Percentiles rank a stretch among this genome's conserved stretches.
Evolutionary conservation across 2,888 invertebrate species (phyloP).

Genomic region (Antheraea assamensis): DNA sequence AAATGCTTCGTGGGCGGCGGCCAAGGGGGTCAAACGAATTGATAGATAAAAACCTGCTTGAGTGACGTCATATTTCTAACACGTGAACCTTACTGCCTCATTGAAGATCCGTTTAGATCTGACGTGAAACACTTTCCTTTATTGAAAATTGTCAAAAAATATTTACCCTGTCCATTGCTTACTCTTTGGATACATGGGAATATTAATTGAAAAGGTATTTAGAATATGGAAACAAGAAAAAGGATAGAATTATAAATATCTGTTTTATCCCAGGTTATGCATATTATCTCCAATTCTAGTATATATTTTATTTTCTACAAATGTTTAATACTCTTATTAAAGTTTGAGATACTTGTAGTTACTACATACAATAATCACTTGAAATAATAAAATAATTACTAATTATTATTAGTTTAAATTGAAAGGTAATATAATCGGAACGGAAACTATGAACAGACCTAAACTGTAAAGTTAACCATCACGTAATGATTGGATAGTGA

Average conservation of each 20-base stretch:
- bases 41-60: constrained; percentile 70
- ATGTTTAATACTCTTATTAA: too few species aligned
- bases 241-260: too few species aligned
- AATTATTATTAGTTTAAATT: background rate
- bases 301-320: too few species aligned
- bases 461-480: constrained; percentile 22
- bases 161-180: background rate
- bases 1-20: constrained; percentile 71
- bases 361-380: background rate
- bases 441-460: constrained; percentile 20
- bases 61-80: constrained; percentile 52
- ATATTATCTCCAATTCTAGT: too few species aligned
- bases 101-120: constrained; percentile 18
- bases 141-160: background rate
- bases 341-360: background rate
- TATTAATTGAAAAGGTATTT: background rate
- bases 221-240: too few species aligned
- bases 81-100: constrained; percentile 15
- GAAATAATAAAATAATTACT: background rate
- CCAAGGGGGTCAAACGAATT: constrained; percentile 69
- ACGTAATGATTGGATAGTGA: constrained; percentile 61
- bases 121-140: background rate
- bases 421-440: background rate
- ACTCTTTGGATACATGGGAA: background rate
- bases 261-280: too few species aligned